Evolutionary conservation across 2,888 invertebrate genomes (phyloP).

Genomic region (Cerastoderma edule): DNA sequence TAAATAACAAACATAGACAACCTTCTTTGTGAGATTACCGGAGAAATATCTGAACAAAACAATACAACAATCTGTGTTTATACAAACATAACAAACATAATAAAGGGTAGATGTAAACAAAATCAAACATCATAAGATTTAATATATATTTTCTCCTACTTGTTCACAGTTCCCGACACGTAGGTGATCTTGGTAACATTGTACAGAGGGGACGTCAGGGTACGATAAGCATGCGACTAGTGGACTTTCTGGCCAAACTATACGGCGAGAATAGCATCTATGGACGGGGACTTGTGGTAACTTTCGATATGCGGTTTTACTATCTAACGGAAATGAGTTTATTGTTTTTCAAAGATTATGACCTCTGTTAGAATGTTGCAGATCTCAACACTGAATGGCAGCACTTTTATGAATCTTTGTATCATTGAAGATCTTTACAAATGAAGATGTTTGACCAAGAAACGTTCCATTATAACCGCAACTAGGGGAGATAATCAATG

Average conservation of each 20-base stretch:
- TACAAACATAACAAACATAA: neutral
- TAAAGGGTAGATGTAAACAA: no score
- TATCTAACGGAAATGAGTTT: neutral
- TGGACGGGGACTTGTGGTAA: constrained; percentile 40
- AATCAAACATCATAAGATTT: no score
- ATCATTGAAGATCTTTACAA: neutral
- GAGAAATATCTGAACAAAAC: neutral
- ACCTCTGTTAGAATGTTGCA: neutral
- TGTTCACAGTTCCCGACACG: constrained; percentile 18
- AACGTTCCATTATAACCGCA: neutral
- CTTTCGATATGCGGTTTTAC: neutral
- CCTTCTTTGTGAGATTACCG: neutral
- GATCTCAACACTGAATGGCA: neutral
- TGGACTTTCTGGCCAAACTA: constrained; percentile 25
- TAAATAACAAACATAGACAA: no score
- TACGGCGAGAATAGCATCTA: constrained; percentile 13
- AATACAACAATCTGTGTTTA: neutral
- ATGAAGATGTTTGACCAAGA: neutral
- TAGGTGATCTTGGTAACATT: constrained; percentile 39
- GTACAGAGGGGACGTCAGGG: neutral
- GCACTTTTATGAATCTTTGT: neutral
- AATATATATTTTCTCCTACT: neutral
- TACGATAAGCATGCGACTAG: constrained; percentile 3
- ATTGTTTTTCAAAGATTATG: no score
- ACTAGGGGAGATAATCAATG: neutral